Evolutionary conservation across 2,888 invertebrate genomes (phyloP), one percentile per base, ranked within the genome.

Genomic region (Serripes groenlandicus): DNA sequence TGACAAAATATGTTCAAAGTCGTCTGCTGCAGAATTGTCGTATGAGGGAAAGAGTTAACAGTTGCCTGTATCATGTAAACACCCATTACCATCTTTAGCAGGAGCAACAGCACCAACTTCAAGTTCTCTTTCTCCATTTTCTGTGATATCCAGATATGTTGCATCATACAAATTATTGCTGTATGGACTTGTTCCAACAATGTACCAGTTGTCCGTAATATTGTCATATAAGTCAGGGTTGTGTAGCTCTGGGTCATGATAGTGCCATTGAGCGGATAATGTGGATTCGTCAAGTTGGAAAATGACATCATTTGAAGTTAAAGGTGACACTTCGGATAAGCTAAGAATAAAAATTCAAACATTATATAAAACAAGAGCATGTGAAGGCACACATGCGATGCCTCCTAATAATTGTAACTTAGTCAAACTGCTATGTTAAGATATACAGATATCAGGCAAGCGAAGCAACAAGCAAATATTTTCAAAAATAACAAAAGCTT

Each of bases 101-200:
- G 73, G 78, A 4, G n/a, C 35, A 11, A 73, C 68, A 30, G 54
- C 69, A 9, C 78, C 78, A 32, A 73, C 49, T 9, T 68, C n/a
- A 11, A 78, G 54, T 23, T 72, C 34, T n/a, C 34, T 64, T 26
- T 66, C 30, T 1, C 62, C 34, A 56, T 66, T 58, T 21, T 42
- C 28, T 32, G 72, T 34, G 0, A 78, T 11, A 26, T 70, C 58
- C 49, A 35, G 7, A 21, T 73, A 60, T 21, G 37, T 78, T 2
- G 30, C 56, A 1, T 68, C 32, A 21, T 49, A 23, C 11, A 42
- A n/a, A 32, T 78, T 68, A 56, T 23, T 32, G 15, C 73, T 73
- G 66, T 42, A 32, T 11, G 78, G 78, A 34, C 68, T 68, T n/a
- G 78, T 73, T 21, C 78, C 78, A n/a, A 73, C 72, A 30, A 28